phyloP scores from a whole-genome alignment of 1,140 invertebrate genomes.

The Maconellicoccus hirsutus region DNA sequence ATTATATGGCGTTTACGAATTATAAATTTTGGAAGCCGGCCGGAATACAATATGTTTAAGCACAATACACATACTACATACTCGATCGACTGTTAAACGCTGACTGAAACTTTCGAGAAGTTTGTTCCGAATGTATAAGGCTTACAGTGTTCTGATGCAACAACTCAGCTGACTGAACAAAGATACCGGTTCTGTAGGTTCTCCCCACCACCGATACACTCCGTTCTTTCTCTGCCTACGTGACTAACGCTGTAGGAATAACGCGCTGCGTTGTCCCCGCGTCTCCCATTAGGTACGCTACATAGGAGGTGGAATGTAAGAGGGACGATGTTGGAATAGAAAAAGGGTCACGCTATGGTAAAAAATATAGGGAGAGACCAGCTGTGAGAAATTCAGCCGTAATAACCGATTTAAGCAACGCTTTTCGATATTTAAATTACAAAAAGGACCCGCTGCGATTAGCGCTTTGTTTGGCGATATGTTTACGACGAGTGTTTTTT shows the following conservation, averaged over 20 bases:
- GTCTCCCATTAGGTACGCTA: not conserved
- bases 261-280: not conserved
- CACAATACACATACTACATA: slow-evolving; percentile 11
- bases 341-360: slow-evolving; percentile 3
- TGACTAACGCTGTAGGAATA: slow-evolving; percentile 11
- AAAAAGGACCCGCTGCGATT: not conserved
- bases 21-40: not conserved
- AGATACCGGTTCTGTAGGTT: slow-evolving; percentile 1
- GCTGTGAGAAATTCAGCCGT: slow-evolving; percentile 13
- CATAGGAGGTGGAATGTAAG: not conserved
- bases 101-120: slow-evolving; percentile 8
- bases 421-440: not conserved
- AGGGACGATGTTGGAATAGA: not conserved
- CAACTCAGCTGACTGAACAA: slow-evolving; percentile 21
- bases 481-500: not conserved
- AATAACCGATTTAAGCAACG: slow-evolving; percentile 10
- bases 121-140: not conserved
- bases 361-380: slow-evolving; percentile 5
- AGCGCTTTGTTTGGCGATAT: not conserved
- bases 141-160: slow-evolving; percentile 7
- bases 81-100: not conserved
- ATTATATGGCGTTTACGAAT: not conserved
- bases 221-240: slow-evolving; percentile 7
- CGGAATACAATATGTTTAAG: slow-evolving; percentile 17
- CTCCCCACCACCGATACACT: slow-evolving; percentile 2